Evolutionary conservation across 2,888 invertebrate genomes (phyloP).

Genomic region (Eurois occulta): DNA sequence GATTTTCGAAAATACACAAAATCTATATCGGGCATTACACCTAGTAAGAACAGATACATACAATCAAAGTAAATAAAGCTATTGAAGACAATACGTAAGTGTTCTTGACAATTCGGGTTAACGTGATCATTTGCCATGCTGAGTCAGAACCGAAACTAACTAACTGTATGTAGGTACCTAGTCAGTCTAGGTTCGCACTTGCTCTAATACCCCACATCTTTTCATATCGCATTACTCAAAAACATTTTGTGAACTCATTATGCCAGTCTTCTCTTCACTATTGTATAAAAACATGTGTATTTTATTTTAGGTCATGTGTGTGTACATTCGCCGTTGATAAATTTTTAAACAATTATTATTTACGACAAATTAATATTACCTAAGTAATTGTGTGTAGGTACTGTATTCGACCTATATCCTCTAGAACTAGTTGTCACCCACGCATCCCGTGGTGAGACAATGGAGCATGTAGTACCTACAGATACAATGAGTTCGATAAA

Average conservation of each 20-base stretch:
- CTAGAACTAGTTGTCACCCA: conserved; percentile 73
- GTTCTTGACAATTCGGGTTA: conserved; percentile 81
- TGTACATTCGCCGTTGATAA: conserved; percentile 55
- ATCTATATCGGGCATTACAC: not conserved
- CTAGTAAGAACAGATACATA: conserved; percentile 62
- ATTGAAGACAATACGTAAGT: conserved; percentile 74
- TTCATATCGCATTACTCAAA: conserved; percentile 82
- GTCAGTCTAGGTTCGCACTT: conserved; percentile 79
- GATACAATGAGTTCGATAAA: conserved; percentile 67
- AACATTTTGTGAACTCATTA: conserved; percentile 80
- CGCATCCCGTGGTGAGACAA: conserved; percentile 77
- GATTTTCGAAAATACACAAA: conserved; percentile 45
- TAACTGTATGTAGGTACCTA: no score
- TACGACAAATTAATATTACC: conserved; percentile 46
- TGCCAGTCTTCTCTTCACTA: conserved; percentile 72
- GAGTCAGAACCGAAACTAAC: conserved; percentile 82
- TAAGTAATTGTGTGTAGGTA: conserved; percentile 29
- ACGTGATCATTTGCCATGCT: conserved; percentile 80
- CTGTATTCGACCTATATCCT: conserved; percentile 73
- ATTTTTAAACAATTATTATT: conserved; percentile 60
- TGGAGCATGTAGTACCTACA: conserved; percentile 71
- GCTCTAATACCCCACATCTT: conserved; percentile 87
- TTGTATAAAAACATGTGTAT: conserved; percentile 69
- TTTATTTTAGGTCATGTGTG: conserved; percentile 67
- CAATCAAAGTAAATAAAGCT: conserved; percentile 74